phyloP scores from a whole-genome alignment of 2,113 vertebrate genomes.

The Seriola aureovittata region DNA sequence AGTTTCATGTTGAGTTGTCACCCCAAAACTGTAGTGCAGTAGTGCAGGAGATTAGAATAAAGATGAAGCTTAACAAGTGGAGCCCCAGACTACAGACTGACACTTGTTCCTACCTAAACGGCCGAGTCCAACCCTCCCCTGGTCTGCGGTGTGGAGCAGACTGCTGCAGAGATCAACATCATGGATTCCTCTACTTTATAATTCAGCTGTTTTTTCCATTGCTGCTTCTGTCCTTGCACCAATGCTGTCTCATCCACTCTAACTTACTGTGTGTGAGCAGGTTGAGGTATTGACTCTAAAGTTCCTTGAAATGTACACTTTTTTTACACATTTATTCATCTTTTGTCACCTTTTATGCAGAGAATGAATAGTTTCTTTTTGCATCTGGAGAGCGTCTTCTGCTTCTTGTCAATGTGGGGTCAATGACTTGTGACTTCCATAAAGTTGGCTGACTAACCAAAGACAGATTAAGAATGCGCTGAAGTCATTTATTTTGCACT shows the following conservation, averaged over 20 bases:
- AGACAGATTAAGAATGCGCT: neutral
- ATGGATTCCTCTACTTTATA: slow-evolving; percentile 10
- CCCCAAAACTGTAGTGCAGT: slow-evolving; percentile 6
- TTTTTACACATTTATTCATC: neutral
- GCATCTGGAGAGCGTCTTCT: neutral
- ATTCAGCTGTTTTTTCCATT: slow-evolving; percentile 37
- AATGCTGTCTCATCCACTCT: neutral
- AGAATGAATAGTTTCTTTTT: neutral
- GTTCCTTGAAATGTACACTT: neutral
- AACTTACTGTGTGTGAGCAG: neutral
- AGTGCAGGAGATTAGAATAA: slow-evolving; percentile 22
- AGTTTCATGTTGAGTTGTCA: slow-evolving; percentile 21
- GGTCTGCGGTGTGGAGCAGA: neutral
- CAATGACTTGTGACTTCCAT: neutral
- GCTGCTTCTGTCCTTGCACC: slow-evolving; percentile 6
- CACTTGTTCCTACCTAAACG: neutral
- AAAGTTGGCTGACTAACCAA: neutral
- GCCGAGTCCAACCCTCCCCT: slow-evolving; percentile 4
- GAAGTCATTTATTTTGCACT: neutral
- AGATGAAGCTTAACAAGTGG: slow-evolving; percentile 3
- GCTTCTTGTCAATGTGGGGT: neutral
- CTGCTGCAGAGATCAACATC: slow-evolving; percentile 34
- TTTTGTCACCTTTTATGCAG: neutral
- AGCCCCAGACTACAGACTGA: neutral
- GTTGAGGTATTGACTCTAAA: neutral